These are phyloP conservation scores for Caenorhabditis becei DNA, from an alignment of 2,888 invertebrate genomes.

Conservation along the genomic window DNA sequence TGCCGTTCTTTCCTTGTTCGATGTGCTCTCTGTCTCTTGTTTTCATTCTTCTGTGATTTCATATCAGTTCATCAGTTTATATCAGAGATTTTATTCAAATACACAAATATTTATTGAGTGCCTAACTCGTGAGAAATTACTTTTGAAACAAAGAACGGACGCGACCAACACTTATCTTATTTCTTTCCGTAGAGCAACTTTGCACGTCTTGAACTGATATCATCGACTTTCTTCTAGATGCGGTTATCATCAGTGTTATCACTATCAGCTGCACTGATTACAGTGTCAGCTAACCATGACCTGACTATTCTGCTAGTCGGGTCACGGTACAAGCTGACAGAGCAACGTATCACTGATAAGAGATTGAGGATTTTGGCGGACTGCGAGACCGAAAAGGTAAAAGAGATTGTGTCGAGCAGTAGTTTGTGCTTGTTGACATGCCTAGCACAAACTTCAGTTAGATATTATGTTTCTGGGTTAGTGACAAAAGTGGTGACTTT, in stretches of 20 bases:
- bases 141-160: constrained; percentile 20
- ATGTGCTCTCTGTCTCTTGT: constrained; percentile 70
- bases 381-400: constrained; percentile 26
- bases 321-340: constrained; percentile 30
- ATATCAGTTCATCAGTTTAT: constrained; percentile 14
- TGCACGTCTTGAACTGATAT: background rate
- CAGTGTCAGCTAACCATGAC: background rate
- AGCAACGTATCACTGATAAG: constrained; percentile 21
- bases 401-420: background rate
- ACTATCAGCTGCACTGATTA: background rate
- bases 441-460: background rate
- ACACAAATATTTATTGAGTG: constrained; percentile 7
- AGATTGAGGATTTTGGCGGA: constrained; percentile 22
- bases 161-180: constrained; percentile 32
- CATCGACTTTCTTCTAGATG: constrained; percentile 32
- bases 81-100: constrained; percentile 9
- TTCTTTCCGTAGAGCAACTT: background rate
- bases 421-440: constrained; percentile 8
- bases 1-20: constrained; percentile 40
- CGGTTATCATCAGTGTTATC: background rate
- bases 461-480: background rate
- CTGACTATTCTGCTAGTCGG: constrained; percentile 39
- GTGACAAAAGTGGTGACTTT: background rate
- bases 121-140: background rate
- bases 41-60: constrained; percentile 66